Evolutionary conservation across 2,888 invertebrate genomes (phyloP).

Genomic region (Pristionchus exspectatus): DNA sequence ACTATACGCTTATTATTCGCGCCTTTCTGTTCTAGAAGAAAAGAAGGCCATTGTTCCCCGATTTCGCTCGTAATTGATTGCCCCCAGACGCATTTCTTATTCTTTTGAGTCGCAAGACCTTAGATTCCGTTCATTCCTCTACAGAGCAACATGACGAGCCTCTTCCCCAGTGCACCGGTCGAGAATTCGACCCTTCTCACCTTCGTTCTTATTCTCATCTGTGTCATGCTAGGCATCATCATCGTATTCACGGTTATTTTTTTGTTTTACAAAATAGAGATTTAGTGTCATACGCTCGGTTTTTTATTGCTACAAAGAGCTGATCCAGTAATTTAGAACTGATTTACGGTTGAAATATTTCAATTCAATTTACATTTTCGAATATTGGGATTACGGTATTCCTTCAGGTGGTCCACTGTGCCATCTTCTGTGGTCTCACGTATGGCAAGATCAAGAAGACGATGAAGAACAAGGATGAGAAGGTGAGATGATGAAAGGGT

Average conservation of each 20-base stretch:
- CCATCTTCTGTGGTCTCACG: conserved; percentile 48
- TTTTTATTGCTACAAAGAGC: too few species aligned
- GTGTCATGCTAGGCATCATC: conserved; percentile 23
- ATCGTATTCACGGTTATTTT: conserved; percentile 34
- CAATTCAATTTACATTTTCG: too few species aligned
- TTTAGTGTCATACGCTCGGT: too few species aligned
- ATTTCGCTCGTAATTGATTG: not conserved
- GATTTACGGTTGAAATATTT: too few species aligned
- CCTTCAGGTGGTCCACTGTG: conserved; percentile 40
- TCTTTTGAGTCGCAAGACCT: not conserved
- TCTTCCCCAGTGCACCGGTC: not conserved
- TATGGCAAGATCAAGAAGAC: not conserved
- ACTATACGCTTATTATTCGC: not conserved
- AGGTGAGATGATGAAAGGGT: not conserved
- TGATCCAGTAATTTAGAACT: too few species aligned
- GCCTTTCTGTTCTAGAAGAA: not conserved
- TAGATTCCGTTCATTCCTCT: not conserved
- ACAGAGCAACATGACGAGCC: not conserved
- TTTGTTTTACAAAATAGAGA: too few species aligned
- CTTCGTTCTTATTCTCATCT: conserved; percentile 44
- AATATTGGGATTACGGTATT: too few species aligned
- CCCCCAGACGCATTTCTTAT: not conserved
- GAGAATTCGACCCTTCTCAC: conserved; percentile 26
- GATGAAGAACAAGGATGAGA: not conserved
- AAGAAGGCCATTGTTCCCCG: not conserved